Evolutionary conservation across 1,140 invertebrate genomes (phyloP).

Genomic region (Drosophila azteca): DNA sequence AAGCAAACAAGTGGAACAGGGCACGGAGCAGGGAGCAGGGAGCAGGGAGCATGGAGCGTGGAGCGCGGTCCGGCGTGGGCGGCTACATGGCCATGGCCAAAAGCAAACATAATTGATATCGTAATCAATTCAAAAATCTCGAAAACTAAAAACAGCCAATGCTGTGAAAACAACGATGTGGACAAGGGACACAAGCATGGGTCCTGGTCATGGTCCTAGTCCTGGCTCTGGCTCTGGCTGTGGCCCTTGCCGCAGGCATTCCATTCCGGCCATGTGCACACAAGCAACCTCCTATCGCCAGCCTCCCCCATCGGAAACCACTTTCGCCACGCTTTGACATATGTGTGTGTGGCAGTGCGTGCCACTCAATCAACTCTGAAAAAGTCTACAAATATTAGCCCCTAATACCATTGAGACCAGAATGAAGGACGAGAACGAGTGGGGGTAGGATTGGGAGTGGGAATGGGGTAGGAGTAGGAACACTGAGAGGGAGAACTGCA

Average conservation of each 20-base stretch:
- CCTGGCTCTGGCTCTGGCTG: conserved; percentile 6
- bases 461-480: neutral
- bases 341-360: conserved; percentile 71
- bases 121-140: conserved; percentile 82
- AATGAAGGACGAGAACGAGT: conserved; percentile 55
- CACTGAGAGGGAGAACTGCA: conserved; percentile 15
- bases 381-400: conserved; percentile 83
- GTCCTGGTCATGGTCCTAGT: conserved; percentile 17
- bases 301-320: conserved; percentile 25
- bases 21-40: neutral
- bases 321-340: conserved; percentile 38
- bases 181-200: conserved; percentile 49
- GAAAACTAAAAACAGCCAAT: conserved; percentile 76
- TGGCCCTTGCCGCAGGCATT: conserved; percentile 58
- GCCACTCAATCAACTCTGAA: conserved; percentile 82
- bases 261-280: conserved; percentile 47
- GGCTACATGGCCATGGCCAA: conserved; percentile 54
- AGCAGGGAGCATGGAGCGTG: no score
- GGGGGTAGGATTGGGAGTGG: neutral
- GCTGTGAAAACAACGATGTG: conserved; percentile 70
- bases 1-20: conserved; percentile 66
- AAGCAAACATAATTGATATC: conserved; percentile 82
- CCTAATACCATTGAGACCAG: conserved; percentile 81
- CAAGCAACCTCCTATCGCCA: conserved; percentile 10
- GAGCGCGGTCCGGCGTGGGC: conserved; percentile 1